These are phyloP conservation scores for Microctonus hyperodae DNA, from an alignment of 2,888 invertebrate genomes.

Conservation along the genomic window DNA sequence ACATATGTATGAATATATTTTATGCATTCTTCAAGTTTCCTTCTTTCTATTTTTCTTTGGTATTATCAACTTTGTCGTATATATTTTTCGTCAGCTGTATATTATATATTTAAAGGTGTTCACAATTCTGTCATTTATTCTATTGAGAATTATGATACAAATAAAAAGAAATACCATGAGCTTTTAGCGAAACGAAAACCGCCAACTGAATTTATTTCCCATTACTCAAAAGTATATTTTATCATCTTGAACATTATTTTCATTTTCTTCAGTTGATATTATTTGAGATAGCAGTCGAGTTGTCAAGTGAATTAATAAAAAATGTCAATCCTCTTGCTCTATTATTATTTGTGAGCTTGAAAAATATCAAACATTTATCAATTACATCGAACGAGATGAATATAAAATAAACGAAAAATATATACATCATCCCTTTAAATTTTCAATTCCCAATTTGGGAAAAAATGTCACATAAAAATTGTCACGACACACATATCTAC, in stretches of 20 bases:
- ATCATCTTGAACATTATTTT: conserved; percentile 4
- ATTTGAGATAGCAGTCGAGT: too few species aligned
- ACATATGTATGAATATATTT: neutral
- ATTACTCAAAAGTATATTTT: conserved; percentile 6
- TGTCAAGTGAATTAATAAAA: too few species aligned
- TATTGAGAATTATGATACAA: neutral
- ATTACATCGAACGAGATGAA: neutral
- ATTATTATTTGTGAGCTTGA: too few species aligned
- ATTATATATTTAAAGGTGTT: neutral
- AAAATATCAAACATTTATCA: neutral
- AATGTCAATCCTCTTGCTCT: too few species aligned
- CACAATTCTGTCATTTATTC: neutral
- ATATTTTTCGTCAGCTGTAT: neutral
- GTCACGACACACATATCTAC: conserved; percentile 3
- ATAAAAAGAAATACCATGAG: neutral
- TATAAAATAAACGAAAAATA: neutral
- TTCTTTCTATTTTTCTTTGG: neutral
- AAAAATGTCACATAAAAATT: conserved; percentile 17
- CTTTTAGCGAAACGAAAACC: conserved; percentile 25
- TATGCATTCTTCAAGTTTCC: neutral
- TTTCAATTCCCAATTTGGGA: conserved; percentile 24
- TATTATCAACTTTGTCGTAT: neutral
- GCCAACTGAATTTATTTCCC: conserved; percentile 27
- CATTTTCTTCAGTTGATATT: neutral
- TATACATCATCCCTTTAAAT: conserved; percentile 8